Evolutionary conservation across 2,888 invertebrate genomes (phyloP), one percentile per base, ranked within the genome.

Genomic region (Dynastes tityus): DNA sequence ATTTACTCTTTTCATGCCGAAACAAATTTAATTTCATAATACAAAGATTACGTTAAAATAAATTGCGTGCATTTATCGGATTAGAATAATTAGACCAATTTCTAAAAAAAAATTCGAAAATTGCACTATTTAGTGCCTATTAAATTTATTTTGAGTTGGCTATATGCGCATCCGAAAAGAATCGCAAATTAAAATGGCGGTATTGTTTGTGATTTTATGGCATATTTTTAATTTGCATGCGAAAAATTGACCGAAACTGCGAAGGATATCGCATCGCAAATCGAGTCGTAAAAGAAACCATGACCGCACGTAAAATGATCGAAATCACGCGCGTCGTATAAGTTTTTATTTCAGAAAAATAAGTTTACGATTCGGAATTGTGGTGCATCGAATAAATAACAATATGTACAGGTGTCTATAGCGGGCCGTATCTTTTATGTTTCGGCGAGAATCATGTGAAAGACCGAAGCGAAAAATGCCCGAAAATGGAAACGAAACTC

Each of bases 401-500:
- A 37, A 32, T 32, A 63, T 65, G 67, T 73, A 71, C 79, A 79
- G 79, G 79, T 79, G 77, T 77, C 67, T 61, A 51, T 61, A 67
- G 16, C 68, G 37, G 40, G 22, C 16, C 45, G 45, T 45, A 49
- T 40, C 67, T 63, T 79, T 37, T 53, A 63, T 55, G 71, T 79
- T 73, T 58, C 32, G 27, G 37, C 71, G 71, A 29, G 45, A 49
- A 77, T 74, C 71, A 70, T 61, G 65, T 68, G 22, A 58, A 65
- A 65, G 45, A 45, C 63, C 68, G 29, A 40, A 37, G 32, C 16
- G 40, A 58, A 71, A 76, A 55, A 76, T 76, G 77, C 79, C 40
- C 32, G 67, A 83, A 83, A 81, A 88, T 88, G 88, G 87, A 88
- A 82, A 86, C 85, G 64, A 87, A 87, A 83, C 82, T 88, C 79